Evolutionary conservation across 2,797 vertebrate species (phyloP).

Genomic region (Rhynchotus rufescens): DNA sequence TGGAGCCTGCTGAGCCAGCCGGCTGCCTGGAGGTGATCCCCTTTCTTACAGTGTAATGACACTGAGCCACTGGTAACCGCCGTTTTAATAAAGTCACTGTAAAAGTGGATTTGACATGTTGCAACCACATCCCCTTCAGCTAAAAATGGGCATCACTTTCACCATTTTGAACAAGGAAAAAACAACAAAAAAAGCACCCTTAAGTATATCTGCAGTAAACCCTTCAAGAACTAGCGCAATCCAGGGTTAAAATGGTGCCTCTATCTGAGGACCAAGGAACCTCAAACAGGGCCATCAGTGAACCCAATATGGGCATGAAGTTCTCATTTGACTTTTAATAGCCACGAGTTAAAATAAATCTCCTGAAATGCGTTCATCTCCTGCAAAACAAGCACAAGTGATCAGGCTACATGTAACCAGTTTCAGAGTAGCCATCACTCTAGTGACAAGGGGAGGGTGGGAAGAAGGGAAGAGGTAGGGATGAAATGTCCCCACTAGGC

Average conservation of each 20-base stretch:
- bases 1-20: not conserved
- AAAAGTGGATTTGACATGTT: not conserved
- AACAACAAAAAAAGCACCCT: not conserved
- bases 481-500: not conserved
- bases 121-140: not conserved
- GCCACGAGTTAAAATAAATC: not conserved
- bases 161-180: not conserved
- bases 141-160: not conserved
- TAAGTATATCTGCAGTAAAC: not conserved
- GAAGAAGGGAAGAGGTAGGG: not conserved
- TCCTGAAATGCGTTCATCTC: not conserved
- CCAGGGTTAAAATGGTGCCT: not conserved
- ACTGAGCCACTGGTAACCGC: not conserved
- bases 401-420: not conserved
- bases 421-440: not conserved
- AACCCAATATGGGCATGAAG: not conserved
- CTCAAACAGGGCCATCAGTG: not conserved
- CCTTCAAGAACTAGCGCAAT: not conserved
- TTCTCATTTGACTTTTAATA: not conserved
- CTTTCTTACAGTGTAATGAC: fast-evolving
- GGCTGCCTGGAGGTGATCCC: not conserved
- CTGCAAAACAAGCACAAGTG: not conserved
- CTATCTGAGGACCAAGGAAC: not conserved
- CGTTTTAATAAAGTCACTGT: not conserved
- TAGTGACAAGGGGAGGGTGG: not conserved